Base-by-base conservation (phyloP, 2,113 vertebrate species). In the Columba livia region DNA sequence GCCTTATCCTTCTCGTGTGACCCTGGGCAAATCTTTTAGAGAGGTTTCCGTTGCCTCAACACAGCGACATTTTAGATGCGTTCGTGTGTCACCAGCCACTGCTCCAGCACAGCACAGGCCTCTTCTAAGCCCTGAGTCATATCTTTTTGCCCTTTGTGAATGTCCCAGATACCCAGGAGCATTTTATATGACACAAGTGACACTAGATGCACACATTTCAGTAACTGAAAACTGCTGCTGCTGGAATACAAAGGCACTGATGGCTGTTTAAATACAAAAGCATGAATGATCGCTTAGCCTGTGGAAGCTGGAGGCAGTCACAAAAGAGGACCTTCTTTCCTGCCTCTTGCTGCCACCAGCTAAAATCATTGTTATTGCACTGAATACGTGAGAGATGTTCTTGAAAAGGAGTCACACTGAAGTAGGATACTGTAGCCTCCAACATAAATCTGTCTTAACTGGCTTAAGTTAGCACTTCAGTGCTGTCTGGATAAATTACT, bases 301-400 rank as follows among this genome's bases (percentile, higher is more conserved):
- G 51, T 92, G 93, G 92, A 94, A 96, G 23, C 65, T 94, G 69
- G 90, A 97, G 34, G 92, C 80, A 6, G 92, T 96, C 93, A 88
- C 93, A 72, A 95, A 96, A 38, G 95, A 96, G 29, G 93, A 93
- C 2, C 74, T 69, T 85, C 85, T 95, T 69, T 97, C 93, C 73
- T 95, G 86, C 67, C 94, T 97, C 91, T 97, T 96, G 48, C 58
- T n/a, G 61, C 66, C 64, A 70, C 66, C 32, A 88, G 95, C 94
- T 96, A 79, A 93, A 66, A 73, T 70, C 69, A 84, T 17, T 51
- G 73, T 57, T 29, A 20, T 40, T 80, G 75, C 32, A 70, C 38
- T 53, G 44, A 60, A 60, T 25, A 50, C 7, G 10, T 10, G 21
- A 85, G 42, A 77, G 34, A 31, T 38, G 44, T 16, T 79, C 34